These are phyloP conservation scores for Agrotis ipsilon DNA, from an alignment of 2,888 invertebrate species.

Conservation along the genomic window DNA sequence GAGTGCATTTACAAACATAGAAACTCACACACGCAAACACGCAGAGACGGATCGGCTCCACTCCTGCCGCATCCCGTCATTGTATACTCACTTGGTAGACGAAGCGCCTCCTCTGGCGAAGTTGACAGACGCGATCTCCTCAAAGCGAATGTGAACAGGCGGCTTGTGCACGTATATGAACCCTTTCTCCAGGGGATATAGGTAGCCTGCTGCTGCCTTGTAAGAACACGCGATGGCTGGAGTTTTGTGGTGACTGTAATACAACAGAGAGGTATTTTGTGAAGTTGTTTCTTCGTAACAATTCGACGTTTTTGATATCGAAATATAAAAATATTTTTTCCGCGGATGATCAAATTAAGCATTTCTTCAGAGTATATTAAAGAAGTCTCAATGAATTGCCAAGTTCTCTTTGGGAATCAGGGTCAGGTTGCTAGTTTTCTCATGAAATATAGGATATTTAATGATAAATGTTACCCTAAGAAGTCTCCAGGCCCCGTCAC, in stretches of 20 bases:
- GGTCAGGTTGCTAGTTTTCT: too few relatives aligned
- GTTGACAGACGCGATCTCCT: slow-evolving; percentile 98
- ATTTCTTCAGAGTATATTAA: too few relatives aligned
- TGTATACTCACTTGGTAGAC: slow-evolving; percentile 86
- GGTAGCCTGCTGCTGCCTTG: slow-evolving; percentile 98
- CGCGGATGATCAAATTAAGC: too few relatives aligned
- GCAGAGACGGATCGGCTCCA: too few relatives aligned
- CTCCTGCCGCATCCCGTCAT: too few relatives aligned
- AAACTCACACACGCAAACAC: too few relatives aligned
- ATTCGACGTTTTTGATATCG: too few relatives aligned
- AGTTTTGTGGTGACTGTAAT: slow-evolving; percentile 94
- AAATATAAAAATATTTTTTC: too few relatives aligned
- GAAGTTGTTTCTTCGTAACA: not conserved
- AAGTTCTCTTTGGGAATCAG: not conserved
- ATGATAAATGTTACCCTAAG: slow-evolving; percentile 93
- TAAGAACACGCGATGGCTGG: slow-evolving; percentile 98
- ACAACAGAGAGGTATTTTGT: not conserved
- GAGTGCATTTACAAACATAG: too few relatives aligned
- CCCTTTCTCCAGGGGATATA: slow-evolving; percentile 99
- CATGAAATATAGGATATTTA: not conserved
- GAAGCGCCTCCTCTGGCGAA: slow-evolving; percentile 98
- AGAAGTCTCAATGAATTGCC: not conserved
- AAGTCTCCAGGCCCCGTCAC: slow-evolving; percentile 98
- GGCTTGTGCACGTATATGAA: slow-evolving; percentile 99
- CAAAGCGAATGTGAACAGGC: slow-evolving; percentile 99